phyloP scores from a whole-genome alignment of 2,888 invertebrate species.

The Polyommatus iphigenia region DNA sequence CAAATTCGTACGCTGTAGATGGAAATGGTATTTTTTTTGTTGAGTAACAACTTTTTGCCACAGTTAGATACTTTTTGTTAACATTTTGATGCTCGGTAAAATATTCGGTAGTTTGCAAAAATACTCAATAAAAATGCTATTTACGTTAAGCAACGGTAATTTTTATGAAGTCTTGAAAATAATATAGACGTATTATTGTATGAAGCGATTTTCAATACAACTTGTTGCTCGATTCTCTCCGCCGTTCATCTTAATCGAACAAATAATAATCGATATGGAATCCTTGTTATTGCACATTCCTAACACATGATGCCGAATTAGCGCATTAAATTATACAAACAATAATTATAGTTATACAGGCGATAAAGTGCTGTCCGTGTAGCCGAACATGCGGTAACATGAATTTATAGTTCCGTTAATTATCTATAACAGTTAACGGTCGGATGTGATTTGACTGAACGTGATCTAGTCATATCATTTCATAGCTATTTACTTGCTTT shows the following conservation, averaged over 20 bases:
- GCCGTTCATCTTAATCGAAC: neutral
- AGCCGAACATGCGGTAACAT: constrained; percentile 23
- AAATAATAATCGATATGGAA: constrained; percentile 13
- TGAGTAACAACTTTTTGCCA: neutral
- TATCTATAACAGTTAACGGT: constrained; percentile 28
- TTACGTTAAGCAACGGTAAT: too few relatives aligned
- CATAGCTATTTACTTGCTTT: neutral
- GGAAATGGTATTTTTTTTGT: neutral
- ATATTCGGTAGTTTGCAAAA: too few relatives aligned
- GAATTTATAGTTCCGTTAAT: constrained; percentile 27
- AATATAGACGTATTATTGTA: neutral
- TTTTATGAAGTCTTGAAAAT: too few relatives aligned
- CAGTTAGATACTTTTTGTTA: too few relatives aligned
- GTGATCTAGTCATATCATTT: constrained; percentile 17
- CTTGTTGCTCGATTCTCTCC: neutral
- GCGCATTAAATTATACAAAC: constrained; percentile 24
- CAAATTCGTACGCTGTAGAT: neutral
- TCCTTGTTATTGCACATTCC: constrained; percentile 26
- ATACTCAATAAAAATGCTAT: too few relatives aligned
- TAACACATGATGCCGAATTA: constrained; percentile 16
- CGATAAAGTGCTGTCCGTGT: constrained; percentile 24
- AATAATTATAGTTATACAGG: constrained; percentile 17
- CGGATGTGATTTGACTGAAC: neutral
- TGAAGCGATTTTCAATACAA: neutral
- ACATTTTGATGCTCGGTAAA: too few relatives aligned